Evolutionary conservation across 2,113 vertebrate genomes (phyloP).

Genomic region (Monarcha castaneiventris): DNA sequence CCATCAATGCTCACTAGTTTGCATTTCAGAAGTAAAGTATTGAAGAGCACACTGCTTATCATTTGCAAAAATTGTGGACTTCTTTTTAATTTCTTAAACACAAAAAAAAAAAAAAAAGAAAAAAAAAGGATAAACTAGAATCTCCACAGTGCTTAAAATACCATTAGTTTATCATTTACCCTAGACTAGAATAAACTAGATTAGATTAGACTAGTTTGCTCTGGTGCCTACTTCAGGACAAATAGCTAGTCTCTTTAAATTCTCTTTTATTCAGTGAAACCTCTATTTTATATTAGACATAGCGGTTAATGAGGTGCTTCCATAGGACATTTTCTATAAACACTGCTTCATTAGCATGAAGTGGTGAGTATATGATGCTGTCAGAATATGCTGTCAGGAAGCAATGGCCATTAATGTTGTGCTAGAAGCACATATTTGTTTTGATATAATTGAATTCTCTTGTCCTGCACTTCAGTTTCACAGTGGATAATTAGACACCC

Average conservation of each 20-base stretch:
- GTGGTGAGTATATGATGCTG: not conserved
- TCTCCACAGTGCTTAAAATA: not conserved
- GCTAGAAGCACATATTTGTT: not conserved
- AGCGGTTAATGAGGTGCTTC: not conserved
- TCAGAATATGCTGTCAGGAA: not conserved
- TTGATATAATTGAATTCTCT: not conserved
- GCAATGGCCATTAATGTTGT: not conserved
- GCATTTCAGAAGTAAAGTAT: not conserved
- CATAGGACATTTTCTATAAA: not conserved
- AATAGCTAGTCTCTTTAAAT: not conserved
- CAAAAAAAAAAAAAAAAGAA: not conserved
- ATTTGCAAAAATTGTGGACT: not conserved
- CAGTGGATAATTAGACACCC: not conserved
- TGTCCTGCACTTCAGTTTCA: not conserved
- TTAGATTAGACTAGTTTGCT: not conserved
- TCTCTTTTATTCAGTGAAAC: not conserved
- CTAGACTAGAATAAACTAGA: not conserved
- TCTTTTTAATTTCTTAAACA: not conserved
- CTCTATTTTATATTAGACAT: not conserved
- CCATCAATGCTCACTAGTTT: not conserved
- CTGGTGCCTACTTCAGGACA: not conserved
- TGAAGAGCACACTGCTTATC: not conserved
- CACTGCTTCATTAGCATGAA: not conserved
- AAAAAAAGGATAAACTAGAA: not conserved
- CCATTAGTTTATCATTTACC: not conserved